Base-by-base conservation (phyloP, 2,113 vertebrate genomes). In the Arothron firmamentum region DNA sequence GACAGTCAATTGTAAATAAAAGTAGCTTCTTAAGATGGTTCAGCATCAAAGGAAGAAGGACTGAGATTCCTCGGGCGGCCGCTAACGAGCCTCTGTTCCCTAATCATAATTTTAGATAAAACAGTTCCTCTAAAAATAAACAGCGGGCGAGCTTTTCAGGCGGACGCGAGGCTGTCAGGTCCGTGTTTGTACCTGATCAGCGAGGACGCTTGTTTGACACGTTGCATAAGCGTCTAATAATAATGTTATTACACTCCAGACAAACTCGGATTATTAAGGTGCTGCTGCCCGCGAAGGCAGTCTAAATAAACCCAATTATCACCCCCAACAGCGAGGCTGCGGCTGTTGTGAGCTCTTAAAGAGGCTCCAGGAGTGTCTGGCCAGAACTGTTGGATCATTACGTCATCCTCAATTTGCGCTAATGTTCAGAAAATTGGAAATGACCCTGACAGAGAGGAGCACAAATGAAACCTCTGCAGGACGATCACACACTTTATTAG, bases 71-170 rank as follows among this genome's bases (percentile, higher is more conserved):
- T 84, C 79, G 75, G 74, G 83, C 47, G 81, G 74, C 82, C 79
- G 77, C 84, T 85, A 79, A 74, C 65, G 49, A 67, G 78, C 72
- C 56, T 85, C 70, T 59, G 64, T 76, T 81, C 58, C 65, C 62
- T 65, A 70, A 81, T 85, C 73, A 71, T 79, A 80, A 87, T 83
- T 85, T 80, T 77, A 80, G 74, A 87, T 85, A 60, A 88, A 79
- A 81, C 54, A 50, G 25, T 74, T 71, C 52, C 48, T 76, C 83
- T 77, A 88, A 82, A 88, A 85, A 89, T 88, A 87, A 77, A 52
- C 49, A 53, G 60, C 61, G 38, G 7, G 43, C 31, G 25, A 56
- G 45, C 14, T 67, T 46, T 46, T 46, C 15, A 5, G 2, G 14
- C 1, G n/a, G n/a, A 15, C 43, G 13, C 13, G 15, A 16, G 45